A percentile compares a stretch with the other conserved stretches of the same genome.
Conservation (phyloP, 2,888 invertebrate species). For the Acanthosepion lycidas region DNA sequence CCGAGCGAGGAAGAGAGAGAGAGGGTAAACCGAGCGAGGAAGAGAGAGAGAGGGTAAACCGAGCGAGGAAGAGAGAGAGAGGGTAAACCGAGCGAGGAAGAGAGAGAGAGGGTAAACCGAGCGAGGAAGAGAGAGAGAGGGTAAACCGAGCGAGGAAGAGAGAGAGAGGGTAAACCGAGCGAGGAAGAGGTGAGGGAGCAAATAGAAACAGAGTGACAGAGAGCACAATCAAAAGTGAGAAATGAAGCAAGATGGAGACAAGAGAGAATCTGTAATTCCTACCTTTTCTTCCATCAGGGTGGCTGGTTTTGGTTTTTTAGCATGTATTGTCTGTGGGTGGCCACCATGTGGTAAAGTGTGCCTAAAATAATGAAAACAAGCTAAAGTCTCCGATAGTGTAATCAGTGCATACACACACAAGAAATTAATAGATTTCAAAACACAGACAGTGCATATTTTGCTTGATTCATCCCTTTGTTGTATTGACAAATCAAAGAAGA, state of each 20-base stretch:
- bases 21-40: neutral
- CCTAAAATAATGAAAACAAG: neutral
- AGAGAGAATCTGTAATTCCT: neutral
- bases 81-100: neutral
- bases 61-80: neutral
- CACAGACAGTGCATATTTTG: too few relatives aligned
- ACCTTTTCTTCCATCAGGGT: slow-evolving; percentile 45
- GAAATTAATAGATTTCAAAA: too few relatives aligned
- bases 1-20: neutral
- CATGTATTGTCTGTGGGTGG: neutral
- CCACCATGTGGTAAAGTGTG: neutral
- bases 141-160: neutral
- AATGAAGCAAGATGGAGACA: neutral
- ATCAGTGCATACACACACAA: too few relatives aligned
- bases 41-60: neutral
- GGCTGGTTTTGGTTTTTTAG: slow-evolving; percentile 40
- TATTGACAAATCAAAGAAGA: too few relatives aligned
- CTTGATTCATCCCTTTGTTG: too few relatives aligned
- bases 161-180: too few relatives aligned
- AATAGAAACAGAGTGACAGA: neutral
- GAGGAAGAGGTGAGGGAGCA: too few relatives aligned
- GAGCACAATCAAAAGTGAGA: neutral
- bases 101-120: neutral
- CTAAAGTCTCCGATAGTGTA: too few relatives aligned
- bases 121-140: neutral